Evolutionary conservation across 2,888 invertebrate species (phyloP), one percentile per base, ranked within the genome.

Genomic region (Tenodera sinensis): DNA sequence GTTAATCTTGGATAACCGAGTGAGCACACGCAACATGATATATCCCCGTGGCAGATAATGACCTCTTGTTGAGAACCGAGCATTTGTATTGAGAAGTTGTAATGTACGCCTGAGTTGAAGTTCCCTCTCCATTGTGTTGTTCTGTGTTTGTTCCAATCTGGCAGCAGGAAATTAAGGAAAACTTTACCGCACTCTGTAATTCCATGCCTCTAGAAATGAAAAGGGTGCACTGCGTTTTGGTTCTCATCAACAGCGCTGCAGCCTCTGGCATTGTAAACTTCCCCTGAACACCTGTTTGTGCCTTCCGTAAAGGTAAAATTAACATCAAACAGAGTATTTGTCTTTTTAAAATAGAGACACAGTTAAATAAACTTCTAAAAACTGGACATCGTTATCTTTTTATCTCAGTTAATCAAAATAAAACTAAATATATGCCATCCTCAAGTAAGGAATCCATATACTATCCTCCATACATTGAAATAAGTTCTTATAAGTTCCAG

Each of bases 1-100:
- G 81, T 81, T 86, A 86, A 86, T 86, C 71, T 81, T 28, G 71
- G 86, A 86, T 86, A 86, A 86, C 86, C 27, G 54, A 71, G 42
- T 86, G 81, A 28, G 71, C 81, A 86, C 81, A 20, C 86, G 54
- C 28, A 86, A 71, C 71, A 86, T 20, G 28, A 71, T 71, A 71
- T 71, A 71, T 71, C 54, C 54, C 25, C 25, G 54, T 71, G 54
- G 54, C 20, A 71, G 54, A 71, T 71, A 71, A 71, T 71, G 54
- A 71, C 54, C 54, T 71, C 54, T 71, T 71, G 54, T 71, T 71
- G 54, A 71, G 54, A 25, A 8, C 54, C 25, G 54, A 71, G 25
- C 54, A 71, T 71, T 71, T 71, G 54, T 71, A 71, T 71, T 71
- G 54, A 71, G 54, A 71, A 71, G 54, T 71, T 71, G 54, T 71